Evolutionary conservation across 2,888 invertebrate genomes (phyloP).

Genomic region (Euphydryas editha): DNA sequence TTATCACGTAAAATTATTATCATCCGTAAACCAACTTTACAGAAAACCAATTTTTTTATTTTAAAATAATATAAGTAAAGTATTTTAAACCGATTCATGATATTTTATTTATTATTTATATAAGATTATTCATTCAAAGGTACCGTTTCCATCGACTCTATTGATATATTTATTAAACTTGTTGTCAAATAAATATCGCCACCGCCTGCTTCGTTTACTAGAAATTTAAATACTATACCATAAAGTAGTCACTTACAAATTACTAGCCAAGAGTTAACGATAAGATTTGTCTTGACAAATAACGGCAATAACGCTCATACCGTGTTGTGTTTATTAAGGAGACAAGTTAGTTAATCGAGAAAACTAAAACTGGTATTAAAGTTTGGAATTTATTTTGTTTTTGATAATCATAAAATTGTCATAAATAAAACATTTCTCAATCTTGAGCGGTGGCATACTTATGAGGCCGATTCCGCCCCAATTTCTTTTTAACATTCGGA

Average conservation of each 20-base stretch:
- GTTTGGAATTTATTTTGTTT: neutral
- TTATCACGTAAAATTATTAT: too few species aligned
- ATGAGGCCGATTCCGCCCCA: too few species aligned
- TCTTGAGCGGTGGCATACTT: too few species aligned
- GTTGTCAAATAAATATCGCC: slow-evolving; percentile 5
- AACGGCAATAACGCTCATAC: neutral
- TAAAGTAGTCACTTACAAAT: slow-evolving; percentile 12
- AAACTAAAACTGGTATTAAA: neutral
- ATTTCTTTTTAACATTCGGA: too few species aligned
- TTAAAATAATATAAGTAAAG: too few species aligned
- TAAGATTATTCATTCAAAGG: neutral
- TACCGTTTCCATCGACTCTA: neutral
- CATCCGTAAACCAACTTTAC: too few species aligned
- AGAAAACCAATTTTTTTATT: too few species aligned
- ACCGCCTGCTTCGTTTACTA: neutral
- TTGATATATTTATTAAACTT: slow-evolving; percentile 4
- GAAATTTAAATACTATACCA: neutral
- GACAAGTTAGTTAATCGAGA: neutral
- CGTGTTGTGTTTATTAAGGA: neutral
- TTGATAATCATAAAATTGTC: too few species aligned
- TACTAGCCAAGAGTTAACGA: slow-evolving; percentile 4
- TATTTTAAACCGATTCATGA: too few species aligned
- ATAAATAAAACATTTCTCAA: too few species aligned
- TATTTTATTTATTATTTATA: neutral
- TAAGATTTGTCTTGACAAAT: slow-evolving; percentile 10